Conservation (phyloP, 2,797 vertebrate species). For the Notolabrus celidotus region DNA sequence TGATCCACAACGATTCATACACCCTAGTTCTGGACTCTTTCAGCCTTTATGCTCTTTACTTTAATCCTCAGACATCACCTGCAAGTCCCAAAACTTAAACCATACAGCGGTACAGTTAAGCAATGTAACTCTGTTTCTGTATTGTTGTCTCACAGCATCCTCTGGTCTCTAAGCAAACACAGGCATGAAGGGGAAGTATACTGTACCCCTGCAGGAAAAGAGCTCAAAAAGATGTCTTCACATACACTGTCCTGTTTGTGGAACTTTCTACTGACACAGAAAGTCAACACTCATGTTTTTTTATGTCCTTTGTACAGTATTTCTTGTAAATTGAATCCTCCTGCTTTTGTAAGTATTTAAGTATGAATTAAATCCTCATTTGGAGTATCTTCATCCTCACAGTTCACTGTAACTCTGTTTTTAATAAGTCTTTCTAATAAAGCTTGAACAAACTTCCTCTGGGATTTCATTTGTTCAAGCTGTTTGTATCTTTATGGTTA, state of each 20-base stretch:
- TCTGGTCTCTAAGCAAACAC: not conserved
- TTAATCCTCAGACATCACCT: slow-evolving; percentile 62
- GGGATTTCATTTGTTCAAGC: not conserved
- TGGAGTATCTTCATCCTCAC: not conserved
- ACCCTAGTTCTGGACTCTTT: slow-evolving; percentile 24
- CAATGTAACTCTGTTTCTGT: not conserved
- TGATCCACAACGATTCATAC: slow-evolving; percentile 72
- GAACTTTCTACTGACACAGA: not conserved
- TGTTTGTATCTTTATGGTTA: too few species aligned
- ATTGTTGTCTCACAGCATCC: not conserved
- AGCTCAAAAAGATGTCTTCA: not conserved
- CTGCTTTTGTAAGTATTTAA: slow-evolving; percentile 56
- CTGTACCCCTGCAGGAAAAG: not conserved
- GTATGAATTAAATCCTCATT: slow-evolving; percentile 1
- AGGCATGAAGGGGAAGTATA: not conserved
- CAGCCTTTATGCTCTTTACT: not conserved
- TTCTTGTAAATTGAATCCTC: slow-evolving; percentile 43
- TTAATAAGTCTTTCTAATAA: slow-evolving; percentile 38
- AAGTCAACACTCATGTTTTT: slow-evolving; percentile 12
- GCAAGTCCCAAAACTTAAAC: slow-evolving; percentile 14
- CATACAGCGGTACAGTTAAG: not conserved
- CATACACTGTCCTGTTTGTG: not conserved
- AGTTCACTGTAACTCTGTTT: slow-evolving; percentile 4
- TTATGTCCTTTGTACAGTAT: slow-evolving; percentile 28
- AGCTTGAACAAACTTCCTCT: slow-evolving; percentile 10